These are phyloP conservation scores for Pachypsylla venusta DNA, from an alignment of 1,140 invertebrate genomes.

Conservation along the genomic window DNA sequence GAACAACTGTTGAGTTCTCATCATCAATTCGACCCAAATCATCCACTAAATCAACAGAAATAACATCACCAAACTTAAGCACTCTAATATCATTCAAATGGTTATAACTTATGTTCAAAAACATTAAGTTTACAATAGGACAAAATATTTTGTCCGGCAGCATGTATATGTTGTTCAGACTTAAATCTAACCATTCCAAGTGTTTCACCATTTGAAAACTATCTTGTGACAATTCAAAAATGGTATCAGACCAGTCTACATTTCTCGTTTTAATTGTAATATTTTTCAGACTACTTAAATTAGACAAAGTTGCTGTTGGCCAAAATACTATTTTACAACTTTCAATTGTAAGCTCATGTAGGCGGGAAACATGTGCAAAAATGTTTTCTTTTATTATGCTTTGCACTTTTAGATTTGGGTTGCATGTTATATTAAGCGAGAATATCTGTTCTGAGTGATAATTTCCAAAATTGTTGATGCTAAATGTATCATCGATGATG, in stretches of 20 bases:
- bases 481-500: constrained; percentile 3
- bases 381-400: constrained; percentile 56
- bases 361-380: constrained; percentile 58
- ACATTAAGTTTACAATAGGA: constrained; percentile 54
- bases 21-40: neutral
- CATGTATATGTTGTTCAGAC: constrained; percentile 74
- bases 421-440: constrained; percentile 59
- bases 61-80: constrained; percentile 47
- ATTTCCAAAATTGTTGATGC: neutral
- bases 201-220: constrained; percentile 53
- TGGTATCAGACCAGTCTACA: constrained; percentile 57
- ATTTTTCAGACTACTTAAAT: constrained; percentile 57
- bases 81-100: constrained; percentile 66
- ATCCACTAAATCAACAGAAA: neutral
- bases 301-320: constrained; percentile 53
- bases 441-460: constrained; percentile 51
- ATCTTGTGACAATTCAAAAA: constrained; percentile 55
- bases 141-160: constrained; percentile 74
- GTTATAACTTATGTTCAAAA: constrained; percentile 68
- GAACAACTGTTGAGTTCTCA: too few relatives aligned
- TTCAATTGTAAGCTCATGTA: constrained; percentile 62
- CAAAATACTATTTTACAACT: constrained; percentile 70
- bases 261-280: constrained; percentile 66
- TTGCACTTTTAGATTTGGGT: constrained; percentile 51
- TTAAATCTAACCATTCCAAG: constrained; percentile 67